These are phyloP conservation scores for Seira ritae DNA, from an alignment of 2,888 invertebrate genomes.

Conservation along the genomic window DNA sequence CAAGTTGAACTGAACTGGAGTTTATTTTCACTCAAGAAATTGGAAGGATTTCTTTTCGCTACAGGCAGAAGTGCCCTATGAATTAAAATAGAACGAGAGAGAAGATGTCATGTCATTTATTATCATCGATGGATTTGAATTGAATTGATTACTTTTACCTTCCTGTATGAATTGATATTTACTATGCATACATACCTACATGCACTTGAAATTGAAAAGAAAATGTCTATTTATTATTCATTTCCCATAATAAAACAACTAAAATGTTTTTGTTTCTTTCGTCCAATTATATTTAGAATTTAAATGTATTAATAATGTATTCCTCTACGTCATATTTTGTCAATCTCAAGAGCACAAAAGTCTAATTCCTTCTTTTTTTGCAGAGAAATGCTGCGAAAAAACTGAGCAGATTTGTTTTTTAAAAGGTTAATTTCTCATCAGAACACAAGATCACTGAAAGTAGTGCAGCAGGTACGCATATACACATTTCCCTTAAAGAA, in stretches of 20 bases:
- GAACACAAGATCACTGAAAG: constrained; percentile 66
- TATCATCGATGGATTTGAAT: background rate
- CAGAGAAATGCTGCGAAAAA: constrained; percentile 50
- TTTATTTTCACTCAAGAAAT: background rate
- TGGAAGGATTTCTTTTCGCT: background rate
- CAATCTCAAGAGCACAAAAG: constrained; percentile 66
- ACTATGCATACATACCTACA: background rate
- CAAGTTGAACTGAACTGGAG: background rate
- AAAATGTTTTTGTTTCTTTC: too few relatives aligned
- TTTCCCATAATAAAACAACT: background rate
- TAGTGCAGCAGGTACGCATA: constrained; percentile 65
- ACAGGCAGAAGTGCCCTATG: background rate
- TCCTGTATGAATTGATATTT: background rate
- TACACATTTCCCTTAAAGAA: constrained; percentile 14
- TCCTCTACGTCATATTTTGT: constrained; percentile 41
- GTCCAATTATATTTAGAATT: too few relatives aligned
- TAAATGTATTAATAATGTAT: too few relatives aligned
- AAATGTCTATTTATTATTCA: background rate
- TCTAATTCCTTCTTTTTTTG: constrained; percentile 50
- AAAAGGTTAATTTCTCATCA: constrained; percentile 37
- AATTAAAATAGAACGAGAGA: constrained; percentile 1
- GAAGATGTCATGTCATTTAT: constrained; percentile 11
- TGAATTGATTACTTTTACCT: too few relatives aligned
- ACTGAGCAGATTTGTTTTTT: constrained; percentile 58
- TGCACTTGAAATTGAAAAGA: background rate